Evolutionary conservation across 2,797 vertebrate species (phyloP), one percentile per base, ranked within the genome.

Genomic region (Eulemur albifrons): DNA sequence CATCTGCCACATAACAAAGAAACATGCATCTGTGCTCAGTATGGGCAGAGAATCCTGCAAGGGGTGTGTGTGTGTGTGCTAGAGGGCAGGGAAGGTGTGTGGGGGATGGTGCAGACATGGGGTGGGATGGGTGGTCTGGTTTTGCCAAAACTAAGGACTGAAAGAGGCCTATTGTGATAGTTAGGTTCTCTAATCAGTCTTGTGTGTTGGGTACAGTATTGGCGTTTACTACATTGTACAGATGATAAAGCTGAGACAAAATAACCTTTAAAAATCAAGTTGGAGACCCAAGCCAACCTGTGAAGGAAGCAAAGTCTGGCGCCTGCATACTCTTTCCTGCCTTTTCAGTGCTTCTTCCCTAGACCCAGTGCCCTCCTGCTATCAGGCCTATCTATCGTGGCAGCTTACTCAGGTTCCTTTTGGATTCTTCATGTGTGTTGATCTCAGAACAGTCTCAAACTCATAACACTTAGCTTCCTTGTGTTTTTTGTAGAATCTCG

Each of bases 171-270:
- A 70, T 18, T 93, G 54, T 81, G 69, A 81, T 57, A 76, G 21
- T 45, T 45, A 2, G 40, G 45, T 67, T 89, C 75, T 93, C 20
- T 48, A 85, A 92, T 93, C 65, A 76, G 4, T 89, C 57, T 38
- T 75, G 32, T 52, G 57, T 50, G 38, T 48, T 72, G 2, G 61
- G 4, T 38, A 48, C 11, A 35, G 32, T 38, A 92, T 52, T 15
- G 73, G 84, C 52, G 10, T 50, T 96, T 83, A 79, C n/a, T 86
- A 43, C 35, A 93, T 84, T 93, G 91, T 85, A 95, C 15, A 80
- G 18, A 85, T 70, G 9, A 88, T 11, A 87, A 87, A 61, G n/a
- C 45, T 80, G 88, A 84, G 65, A 70, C n/a, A 92, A 82, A 86
- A 67, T 45, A 82, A 72, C 23, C 2, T 94, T 94, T 88, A 85